These are phyloP conservation scores for Aspidapion aeneum DNA, from an alignment of 2,888 invertebrate species.

Conservation along the genomic window DNA sequence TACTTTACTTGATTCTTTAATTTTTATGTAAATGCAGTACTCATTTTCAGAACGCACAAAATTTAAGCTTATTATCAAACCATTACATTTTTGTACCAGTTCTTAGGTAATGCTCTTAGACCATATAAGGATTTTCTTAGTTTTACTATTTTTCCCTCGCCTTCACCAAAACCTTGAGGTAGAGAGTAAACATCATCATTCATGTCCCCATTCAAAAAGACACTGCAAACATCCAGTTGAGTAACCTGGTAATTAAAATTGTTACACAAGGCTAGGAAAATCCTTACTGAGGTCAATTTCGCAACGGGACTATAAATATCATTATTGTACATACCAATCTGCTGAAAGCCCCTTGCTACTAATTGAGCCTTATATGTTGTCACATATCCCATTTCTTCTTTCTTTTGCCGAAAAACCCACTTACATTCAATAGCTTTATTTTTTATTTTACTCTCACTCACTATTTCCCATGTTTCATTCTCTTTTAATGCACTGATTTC, in stretches of 20 bases:
- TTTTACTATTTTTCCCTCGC: slow-evolving; percentile 6
- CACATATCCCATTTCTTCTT: neutral
- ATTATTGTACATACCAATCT: slow-evolving; percentile 4
- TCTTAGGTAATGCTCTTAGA: slow-evolving; percentile 24
- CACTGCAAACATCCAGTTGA: slow-evolving; percentile 23
- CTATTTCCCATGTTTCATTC: neutral
- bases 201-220: slow-evolving; percentile 23
- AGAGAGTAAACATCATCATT: slow-evolving; percentile 13
- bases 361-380: slow-evolving; percentile 13
- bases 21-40: neutral
- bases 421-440: slow-evolving; percentile 14
- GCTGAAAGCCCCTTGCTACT: slow-evolving; percentile 18
- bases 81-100: slow-evolving; percentile 26
- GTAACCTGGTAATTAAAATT: slow-evolving; percentile 14
- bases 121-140: slow-evolving; percentile 21
- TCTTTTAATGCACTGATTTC: neutral
- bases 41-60: slow-evolving; percentile 8
- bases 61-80: slow-evolving; percentile 13
- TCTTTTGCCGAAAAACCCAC: slow-evolving; percentile 18
- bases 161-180: slow-evolving; percentile 14
- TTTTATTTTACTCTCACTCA: neutral
- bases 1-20: slow-evolving; percentile 1
- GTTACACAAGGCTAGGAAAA: slow-evolving; percentile 12
- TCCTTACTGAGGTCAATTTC: neutral
- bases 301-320: slow-evolving; percentile 18